Evolutionary conservation across 2,797 vertebrate genomes (phyloP), one percentile per base, ranked within the genome.

Genomic region (Syngnathus acus): DNA sequence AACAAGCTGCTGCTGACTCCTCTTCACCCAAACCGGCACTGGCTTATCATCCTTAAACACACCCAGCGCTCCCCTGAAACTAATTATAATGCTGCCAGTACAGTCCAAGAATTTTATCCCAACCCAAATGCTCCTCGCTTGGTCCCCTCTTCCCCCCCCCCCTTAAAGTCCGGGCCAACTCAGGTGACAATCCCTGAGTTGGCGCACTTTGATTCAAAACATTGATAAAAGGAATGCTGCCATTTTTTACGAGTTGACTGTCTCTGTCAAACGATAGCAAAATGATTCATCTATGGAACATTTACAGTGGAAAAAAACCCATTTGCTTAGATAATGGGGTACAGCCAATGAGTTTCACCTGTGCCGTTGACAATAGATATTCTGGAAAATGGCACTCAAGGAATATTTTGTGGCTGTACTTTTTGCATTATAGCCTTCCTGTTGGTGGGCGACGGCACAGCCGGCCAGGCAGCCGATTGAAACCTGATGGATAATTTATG

Each of bases 21-120:
- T 78, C 81, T 74, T 74, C 80, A 82, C 76, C 79, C 77, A 80
- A 77, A 84, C 84, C 81, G 68, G 66, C 21, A 67, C 86, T 88
- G 19, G 69, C 88, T 88, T 88, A 89, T 89, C 86, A 9, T 73
- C 32, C 77, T 81, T 74, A 81, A 86, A 84, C 88, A 87, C 80
- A 63, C 82, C 26, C 26, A 32, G 26, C 6, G 63, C 82, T 78
- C 72, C 75, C 71, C 69, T 75, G 78, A 80, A 87, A 84, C 82
- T 81, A 79, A 86, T 89, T 87, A 88, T 77, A 72, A 70, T 68
- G 67, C 75, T 23, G 60, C 60, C 60, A 45, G 37, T 62, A 26
- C 13, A 45, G 60, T 45, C 60, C 60, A 45, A 45, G 21, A 42
- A 62, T 62, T 72, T 69, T 74, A 66, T 63, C 70, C 68, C 72